These are phyloP conservation scores for honey bee (Apis mellifera) DNA, from an alignment of 1,140 invertebrate genomes.

Conservation along the genomic window DNA sequence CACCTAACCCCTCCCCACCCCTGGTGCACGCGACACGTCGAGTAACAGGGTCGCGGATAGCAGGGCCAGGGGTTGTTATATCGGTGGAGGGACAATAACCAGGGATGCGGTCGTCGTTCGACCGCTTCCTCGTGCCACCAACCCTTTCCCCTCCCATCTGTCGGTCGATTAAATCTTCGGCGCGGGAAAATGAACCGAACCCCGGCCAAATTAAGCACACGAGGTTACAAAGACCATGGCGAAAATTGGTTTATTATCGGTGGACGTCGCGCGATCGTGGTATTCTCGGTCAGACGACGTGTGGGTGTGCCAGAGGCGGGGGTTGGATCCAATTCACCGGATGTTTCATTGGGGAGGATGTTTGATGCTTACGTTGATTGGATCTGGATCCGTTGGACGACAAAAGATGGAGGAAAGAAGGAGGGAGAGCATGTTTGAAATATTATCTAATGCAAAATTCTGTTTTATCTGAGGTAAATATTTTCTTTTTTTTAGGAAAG, in stretches of 20 bases:
- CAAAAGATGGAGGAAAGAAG: too few species aligned
- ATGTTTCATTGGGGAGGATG: too few species aligned
- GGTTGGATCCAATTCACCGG: too few species aligned
- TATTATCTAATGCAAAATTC: too few species aligned
- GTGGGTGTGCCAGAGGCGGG: too few species aligned
- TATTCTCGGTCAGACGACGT: neutral
- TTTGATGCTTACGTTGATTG: too few species aligned
- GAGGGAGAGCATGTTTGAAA: too few species aligned
- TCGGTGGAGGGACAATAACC: neutral
- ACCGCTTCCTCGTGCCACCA: neutral
- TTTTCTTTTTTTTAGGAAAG: too few species aligned
- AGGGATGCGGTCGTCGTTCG: neutral
- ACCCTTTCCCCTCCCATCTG: neutral
- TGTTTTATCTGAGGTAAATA: too few species aligned
- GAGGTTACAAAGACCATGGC: neutral
- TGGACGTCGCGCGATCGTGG: neutral
- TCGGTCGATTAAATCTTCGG: constrained; percentile 6
- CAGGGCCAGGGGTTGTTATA: neutral
- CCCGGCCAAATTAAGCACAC: neutral
- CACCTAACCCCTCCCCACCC: neutral
- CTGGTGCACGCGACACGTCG: constrained; percentile 6
- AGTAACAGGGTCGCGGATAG: neutral
- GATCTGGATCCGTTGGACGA: too few species aligned
- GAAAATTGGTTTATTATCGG: constrained; percentile 14
- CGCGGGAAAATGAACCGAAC: neutral